These are phyloP conservation scores for Lomographa bimaculata DNA, from an alignment of 2,888 invertebrate species.

Conservation along the genomic window DNA sequence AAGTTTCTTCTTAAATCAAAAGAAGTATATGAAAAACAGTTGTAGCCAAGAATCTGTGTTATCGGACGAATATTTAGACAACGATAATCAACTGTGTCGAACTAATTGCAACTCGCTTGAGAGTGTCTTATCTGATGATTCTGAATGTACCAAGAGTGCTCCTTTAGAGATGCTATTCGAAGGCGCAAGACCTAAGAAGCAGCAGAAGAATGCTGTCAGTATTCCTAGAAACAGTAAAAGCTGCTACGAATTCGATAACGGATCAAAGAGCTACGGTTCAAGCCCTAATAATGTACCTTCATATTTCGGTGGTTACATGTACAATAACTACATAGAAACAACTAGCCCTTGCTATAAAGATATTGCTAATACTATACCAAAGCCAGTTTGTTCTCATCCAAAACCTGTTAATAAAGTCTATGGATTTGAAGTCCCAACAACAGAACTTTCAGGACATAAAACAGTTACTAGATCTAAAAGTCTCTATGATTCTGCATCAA, in stretches of 20 bases:
- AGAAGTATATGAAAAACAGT: slow-evolving; percentile 84
- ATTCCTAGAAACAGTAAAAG: slow-evolving; percentile 75
- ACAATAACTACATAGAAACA: slow-evolving; percentile 63
- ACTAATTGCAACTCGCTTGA: slow-evolving; percentile 91
- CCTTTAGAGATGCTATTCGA: slow-evolving; percentile 89
- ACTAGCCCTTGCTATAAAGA: slow-evolving; percentile 44
- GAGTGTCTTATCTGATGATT: slow-evolving; percentile 91
- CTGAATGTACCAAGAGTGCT: slow-evolving; percentile 90
- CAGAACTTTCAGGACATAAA: slow-evolving; percentile 63
- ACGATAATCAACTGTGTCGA: slow-evolving; percentile 84
- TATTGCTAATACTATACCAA: slow-evolving; percentile 44
- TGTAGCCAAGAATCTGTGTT: slow-evolving; percentile 91
- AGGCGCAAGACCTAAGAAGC: slow-evolving; percentile 74
- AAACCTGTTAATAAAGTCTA: slow-evolving; percentile 57
- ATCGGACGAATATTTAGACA: slow-evolving; percentile 85
- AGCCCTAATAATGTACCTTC: slow-evolving; percentile 84
- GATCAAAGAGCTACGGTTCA: slow-evolving; percentile 85
- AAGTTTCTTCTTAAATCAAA: slow-evolving; percentile 90
- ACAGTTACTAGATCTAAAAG: slow-evolving; percentile 76
- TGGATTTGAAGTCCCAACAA: slow-evolving; percentile 66
- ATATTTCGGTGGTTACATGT: slow-evolving; percentile 79
- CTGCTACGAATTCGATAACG: slow-evolving; percentile 78
- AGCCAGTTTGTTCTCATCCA: slow-evolving; percentile 9
- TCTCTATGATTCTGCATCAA: slow-evolving; percentile 66
- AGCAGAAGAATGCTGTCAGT: slow-evolving; percentile 47